phyloP scores from a whole-genome alignment of 30 jellyfish, hydroid and myxozoan genomes.

The Aurelia coerulea region DNA sequence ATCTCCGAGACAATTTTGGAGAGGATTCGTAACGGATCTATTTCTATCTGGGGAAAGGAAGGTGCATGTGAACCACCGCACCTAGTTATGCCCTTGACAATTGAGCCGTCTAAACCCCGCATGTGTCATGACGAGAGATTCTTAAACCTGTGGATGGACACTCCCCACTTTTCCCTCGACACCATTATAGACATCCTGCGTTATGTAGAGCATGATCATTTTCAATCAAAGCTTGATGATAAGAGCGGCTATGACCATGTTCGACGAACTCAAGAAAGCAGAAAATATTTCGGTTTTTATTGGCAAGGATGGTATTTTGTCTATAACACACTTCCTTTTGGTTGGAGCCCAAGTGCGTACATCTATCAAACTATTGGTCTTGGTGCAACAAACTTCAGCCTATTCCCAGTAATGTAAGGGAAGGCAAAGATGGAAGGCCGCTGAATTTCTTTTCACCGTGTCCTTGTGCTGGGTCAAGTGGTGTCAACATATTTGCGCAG shows the following conservation, averaged over 20 bases:
- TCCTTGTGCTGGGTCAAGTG: too few species aligned
- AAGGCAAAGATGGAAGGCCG: too few species aligned
- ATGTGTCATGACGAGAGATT: slow-evolving; percentile 17
- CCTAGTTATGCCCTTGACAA: slow-evolving; percentile 6
- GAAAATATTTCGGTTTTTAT: too few species aligned
- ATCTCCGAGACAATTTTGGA: background rate
- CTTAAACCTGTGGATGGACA: background rate
- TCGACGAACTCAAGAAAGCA: background rate
- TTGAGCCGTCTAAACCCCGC: slow-evolving; percentile 23
- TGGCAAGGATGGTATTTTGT: too few species aligned
- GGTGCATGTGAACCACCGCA: slow-evolving; percentile 21
- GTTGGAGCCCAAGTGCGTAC: too few species aligned
- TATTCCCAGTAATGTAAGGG: too few species aligned
- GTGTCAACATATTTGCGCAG: too few species aligned
- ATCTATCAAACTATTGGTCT: background rate
- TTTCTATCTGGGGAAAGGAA: slow-evolving; percentile 13
- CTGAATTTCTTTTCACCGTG: too few species aligned
- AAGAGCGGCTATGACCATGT: background rate
- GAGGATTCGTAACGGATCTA: slow-evolving; percentile 4
- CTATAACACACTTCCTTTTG: too few species aligned
- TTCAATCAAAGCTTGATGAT: background rate
- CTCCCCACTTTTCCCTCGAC: background rate
- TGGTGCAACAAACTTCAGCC: slow-evolving; percentile 3
- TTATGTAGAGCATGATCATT: background rate
- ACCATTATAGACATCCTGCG: slow-evolving; percentile 15